Base-by-base conservation (phyloP, 35 echinoderm and acorn worm species). In the Chiridota heheva region DNA sequence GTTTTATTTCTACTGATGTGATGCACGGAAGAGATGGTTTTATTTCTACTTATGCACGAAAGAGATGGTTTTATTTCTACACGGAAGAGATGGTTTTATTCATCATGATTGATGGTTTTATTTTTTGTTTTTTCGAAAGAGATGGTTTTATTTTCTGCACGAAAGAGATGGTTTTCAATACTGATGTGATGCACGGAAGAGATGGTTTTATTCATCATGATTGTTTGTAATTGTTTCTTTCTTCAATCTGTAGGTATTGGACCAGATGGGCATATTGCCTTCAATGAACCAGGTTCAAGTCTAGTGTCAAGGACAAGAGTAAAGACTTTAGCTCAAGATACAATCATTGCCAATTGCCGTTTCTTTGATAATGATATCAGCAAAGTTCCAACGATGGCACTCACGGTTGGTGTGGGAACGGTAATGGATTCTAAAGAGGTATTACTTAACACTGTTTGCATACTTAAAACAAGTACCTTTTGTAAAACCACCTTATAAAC, bases 391-490 rank as follows among this genome's bases (percentile, higher is more conserved):
- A 96, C 87, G 16, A 90, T 86, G 78, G 87, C 92, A 0, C 35
- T 96, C 31, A 96, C 92, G 13, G 92, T 96, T 60, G 92, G 92
- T 72, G 92, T 96, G 18, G 92, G 92, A 0, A 96, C 92, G 29
- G 92, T 96, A 15, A 96, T 96, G 92, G 92, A 96, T 66, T 76
- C 92, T 0, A 90, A 79, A 76, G 92, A 96, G 82, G 92, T 96
- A 69, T 26, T 8, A 7, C 33, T 24, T 28, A 5, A 2, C 26
- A 4, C 5, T 60, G 20, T 4, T 58, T 60, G 58, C 2, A 75
- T 42, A n/a, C n/a, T n/a, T n/a, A n/a, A n/a, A n/a, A n/a, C n/a
- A n/a, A n/a, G n/a, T n/a, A n/a, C n/a, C n/a, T n/a, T n/a, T n/a
- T n/a, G n/a, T n/a, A n/a, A 3, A 20, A 60, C 58, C 4, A 60